A percentile compares a stretch with the other conserved stretches of the same genome.
phyloP scores from a whole-genome alignment of 1,140 invertebrate genomes.

The Holotrichia oblita region DNA sequence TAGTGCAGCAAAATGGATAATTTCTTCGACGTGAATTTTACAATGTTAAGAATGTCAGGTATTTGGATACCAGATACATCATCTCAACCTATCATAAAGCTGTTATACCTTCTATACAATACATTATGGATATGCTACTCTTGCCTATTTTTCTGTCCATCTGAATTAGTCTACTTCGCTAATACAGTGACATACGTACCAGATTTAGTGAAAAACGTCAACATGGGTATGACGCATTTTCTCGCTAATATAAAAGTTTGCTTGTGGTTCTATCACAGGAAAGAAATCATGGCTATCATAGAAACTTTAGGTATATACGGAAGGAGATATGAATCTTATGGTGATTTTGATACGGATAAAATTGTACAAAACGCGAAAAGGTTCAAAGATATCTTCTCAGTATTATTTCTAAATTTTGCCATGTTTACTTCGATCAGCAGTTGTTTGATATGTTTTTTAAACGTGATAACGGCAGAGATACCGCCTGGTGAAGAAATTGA shows the following conservation, averaged over 20 bases:
- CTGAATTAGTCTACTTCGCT: slow-evolving; percentile 42
- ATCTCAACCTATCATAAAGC: not conserved
- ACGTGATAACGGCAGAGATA: not conserved
- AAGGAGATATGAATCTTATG: slow-evolving; percentile 43
- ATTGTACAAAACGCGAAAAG: slow-evolving; percentile 31
- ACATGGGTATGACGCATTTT: slow-evolving; percentile 44
- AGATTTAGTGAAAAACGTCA: slow-evolving; percentile 43
- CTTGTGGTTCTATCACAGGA: slow-evolving; percentile 38
- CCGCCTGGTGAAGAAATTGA: not conserved
- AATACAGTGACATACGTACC: slow-evolving; percentile 39
- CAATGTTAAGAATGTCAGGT: slow-evolving; percentile 37
- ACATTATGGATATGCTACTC: slow-evolving; percentile 31
- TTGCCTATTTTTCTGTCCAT: slow-evolving; percentile 32
- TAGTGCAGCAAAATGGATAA: slow-evolving; percentile 23
- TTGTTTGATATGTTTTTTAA: not conserved
- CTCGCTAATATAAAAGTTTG: slow-evolving; percentile 43
- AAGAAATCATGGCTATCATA: slow-evolving; percentile 42
- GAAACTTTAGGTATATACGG: slow-evolving; percentile 34
- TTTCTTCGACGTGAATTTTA: slow-evolving; percentile 39
- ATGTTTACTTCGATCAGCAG: slow-evolving; percentile 14
- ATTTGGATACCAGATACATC: slow-evolving; percentile 36
- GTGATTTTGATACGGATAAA: slow-evolving; percentile 42
- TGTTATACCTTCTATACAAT: slow-evolving; percentile 41
- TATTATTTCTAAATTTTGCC: slow-evolving; percentile 36
- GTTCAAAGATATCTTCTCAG: slow-evolving; percentile 26